Evolutionary conservation across 2,113 vertebrate genomes (phyloP).

Genomic region (Cyanoderma ruficeps): DNA sequence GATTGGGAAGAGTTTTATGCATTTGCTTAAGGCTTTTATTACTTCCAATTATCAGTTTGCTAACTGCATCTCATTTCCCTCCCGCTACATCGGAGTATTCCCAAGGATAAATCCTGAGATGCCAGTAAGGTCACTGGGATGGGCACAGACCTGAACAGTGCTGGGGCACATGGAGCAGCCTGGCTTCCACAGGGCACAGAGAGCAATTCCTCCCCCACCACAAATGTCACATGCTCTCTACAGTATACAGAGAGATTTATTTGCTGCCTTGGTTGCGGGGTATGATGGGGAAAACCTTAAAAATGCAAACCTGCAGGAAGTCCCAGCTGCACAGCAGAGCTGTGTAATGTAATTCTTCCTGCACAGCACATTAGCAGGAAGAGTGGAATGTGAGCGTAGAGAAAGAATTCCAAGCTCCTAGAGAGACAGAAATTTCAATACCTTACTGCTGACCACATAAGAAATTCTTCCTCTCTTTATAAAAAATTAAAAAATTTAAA

Average conservation of each 20-base stretch:
- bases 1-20: constrained; percentile 48
- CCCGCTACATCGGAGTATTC: not conserved
- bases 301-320: not conserved
- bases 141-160: not conserved
- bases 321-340: not conserved
- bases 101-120: constrained; percentile 20
- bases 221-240: not conserved
- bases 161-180: not conserved
- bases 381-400: not conserved
- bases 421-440: not conserved
- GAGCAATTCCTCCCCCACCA: not conserved
- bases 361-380: not conserved
- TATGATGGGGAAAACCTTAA: not conserved
- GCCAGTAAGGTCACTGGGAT: not conserved
- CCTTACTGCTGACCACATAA: not conserved
- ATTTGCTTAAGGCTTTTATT: constrained; percentile 63
- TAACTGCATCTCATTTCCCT: constrained; percentile 32
- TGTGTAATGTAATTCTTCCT: not conserved
- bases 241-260: not conserved
- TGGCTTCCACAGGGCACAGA: not conserved
- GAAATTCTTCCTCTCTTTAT: not conserved
- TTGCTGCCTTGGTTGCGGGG: not conserved
- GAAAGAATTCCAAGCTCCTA: not conserved
- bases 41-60: constrained; percentile 66
- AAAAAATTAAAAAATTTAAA: not conserved